These are phyloP conservation scores for Bradynema listronoti DNA, from an alignment of 1,140 invertebrate genomes.

Conservation along the genomic window DNA sequence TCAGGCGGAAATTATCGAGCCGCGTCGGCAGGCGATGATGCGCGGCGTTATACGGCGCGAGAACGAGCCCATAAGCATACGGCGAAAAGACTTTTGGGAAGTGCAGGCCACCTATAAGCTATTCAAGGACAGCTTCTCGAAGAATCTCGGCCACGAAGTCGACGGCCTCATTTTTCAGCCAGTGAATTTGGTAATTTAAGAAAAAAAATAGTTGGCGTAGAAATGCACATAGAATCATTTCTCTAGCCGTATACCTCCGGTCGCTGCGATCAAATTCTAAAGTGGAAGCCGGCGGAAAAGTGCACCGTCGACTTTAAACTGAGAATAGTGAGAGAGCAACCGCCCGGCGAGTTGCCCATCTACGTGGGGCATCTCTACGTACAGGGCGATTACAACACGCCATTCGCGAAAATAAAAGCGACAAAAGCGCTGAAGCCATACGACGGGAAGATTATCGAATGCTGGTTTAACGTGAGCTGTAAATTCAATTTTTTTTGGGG, in stretches of 20 bases:
- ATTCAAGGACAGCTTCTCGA: conserved; percentile 76
- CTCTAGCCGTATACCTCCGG: conserved; percentile 76
- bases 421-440: conserved; percentile 70
- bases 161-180: conserved; percentile 98
- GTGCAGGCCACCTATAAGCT: conserved; percentile 68
- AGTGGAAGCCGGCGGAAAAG: conserved; percentile 89
- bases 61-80: conserved; percentile 67
- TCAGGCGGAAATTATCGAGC: conserved; percentile 65
- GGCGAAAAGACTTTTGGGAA: conserved; percentile 64
- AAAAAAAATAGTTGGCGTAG: neutral
- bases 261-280: conserved; percentile 74
- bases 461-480: conserved; percentile 64
- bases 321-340: conserved; percentile 70
- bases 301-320: conserved; percentile 94
- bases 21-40: conserved; percentile 70
- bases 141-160: conserved; percentile 79
- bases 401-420: conserved; percentile 66
- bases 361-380: conserved; percentile 52
- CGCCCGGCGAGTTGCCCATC: conserved; percentile 65
- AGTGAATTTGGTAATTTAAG: conserved; percentile 63
- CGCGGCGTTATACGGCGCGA: conserved; percentile 65
- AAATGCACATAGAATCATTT: conserved; percentile 6
- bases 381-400: conserved; percentile 23
- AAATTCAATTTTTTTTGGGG: neutral
- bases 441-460: conserved; percentile 92